Evolutionary conservation across 1,140 invertebrate genomes (phyloP), one percentile per base, ranked within the genome.

Genomic region (Ceratitis capitata): DNA sequence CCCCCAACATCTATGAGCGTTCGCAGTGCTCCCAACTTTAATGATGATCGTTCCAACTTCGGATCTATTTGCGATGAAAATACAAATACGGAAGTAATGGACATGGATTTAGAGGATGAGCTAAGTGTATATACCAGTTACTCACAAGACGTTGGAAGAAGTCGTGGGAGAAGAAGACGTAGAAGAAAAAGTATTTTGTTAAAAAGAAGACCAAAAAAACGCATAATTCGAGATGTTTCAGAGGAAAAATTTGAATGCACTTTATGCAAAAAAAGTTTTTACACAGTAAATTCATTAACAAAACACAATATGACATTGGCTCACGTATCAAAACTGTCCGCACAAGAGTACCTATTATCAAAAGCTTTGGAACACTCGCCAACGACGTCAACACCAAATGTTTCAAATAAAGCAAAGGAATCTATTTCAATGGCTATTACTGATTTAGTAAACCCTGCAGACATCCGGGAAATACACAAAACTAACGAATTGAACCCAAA

Each of bases 281-380:
- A 89, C 35, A 89, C 92, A 12, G 83, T 89, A 16, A 92, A 92
- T 7, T 93, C 92, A 53, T 88, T 93, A 69, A 86, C 89, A 39
- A 93, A 93, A 86, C 93, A 93, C 86, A 92, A 92, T 88, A 90
- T 92, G 86, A 93, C 93, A 6, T 86, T 93, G 82, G 93, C 93
- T 0, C 93, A 93, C 47, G 93, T 93, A 49, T 93, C 93, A 14
- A 93, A 93, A 88, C 84, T 93, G 16, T 93, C 93, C 0, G 93
- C 93, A 86, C 87, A 93, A 74, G 93, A 93, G 88, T 93, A 93
- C 51, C 87, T 91, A 86, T 90, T 91, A 49, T 89, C 89, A 12
- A 85, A 85, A 82, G 83, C 82, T 2, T 35, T 78, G 69, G 69
- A 78, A 39, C 42, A 26, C 35, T 23, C 69, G 23, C 23, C 69